A percentile compares a stretch with the other conserved stretches of the same genome.
Conservation (phyloP, 2,888 invertebrate genomes). For the Branchellion lobata region DNA sequence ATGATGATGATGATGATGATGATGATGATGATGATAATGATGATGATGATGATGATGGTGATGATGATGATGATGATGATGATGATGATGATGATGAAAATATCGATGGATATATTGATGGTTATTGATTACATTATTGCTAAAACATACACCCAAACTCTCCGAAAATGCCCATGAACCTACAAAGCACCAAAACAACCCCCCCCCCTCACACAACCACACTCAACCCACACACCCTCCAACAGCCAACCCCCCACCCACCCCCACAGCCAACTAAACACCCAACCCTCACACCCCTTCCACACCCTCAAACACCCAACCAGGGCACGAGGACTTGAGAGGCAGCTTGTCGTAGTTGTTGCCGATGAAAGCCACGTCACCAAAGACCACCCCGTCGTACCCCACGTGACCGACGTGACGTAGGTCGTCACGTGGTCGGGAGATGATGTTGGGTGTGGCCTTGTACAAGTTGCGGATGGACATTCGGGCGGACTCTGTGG, state of each 20-base stretch:
- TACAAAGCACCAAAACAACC: too few relatives aligned
- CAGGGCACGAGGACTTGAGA: constrained; percentile 69
- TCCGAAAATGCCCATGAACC: too few relatives aligned
- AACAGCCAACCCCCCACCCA: too few relatives aligned
- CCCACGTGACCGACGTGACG: constrained; percentile 96
- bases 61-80: constrained; percentile 27
- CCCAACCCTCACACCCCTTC: too few relatives aligned
- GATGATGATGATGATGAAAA: too few relatives aligned
- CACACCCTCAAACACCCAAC: neutral
- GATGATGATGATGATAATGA: constrained; percentile 25
- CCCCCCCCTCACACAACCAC: too few relatives aligned
- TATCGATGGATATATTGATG: too few relatives aligned
- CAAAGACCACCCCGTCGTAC: constrained; percentile 92
- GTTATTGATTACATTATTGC: too few relatives aligned
- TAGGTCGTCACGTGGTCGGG: constrained; percentile 91
- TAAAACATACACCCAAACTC: too few relatives aligned
- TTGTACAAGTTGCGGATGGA: constrained; percentile 48
- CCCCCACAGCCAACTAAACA: too few relatives aligned
- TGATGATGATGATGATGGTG: constrained; percentile 39
- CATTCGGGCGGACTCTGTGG: constrained; percentile 51
- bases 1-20: too few relatives aligned
- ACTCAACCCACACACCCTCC: too few relatives aligned
- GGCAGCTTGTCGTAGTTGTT: constrained; percentile 69
- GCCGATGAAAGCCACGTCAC: constrained; percentile 76
- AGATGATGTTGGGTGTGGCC: constrained; percentile 73